Conservation (phyloP, 2,888 invertebrate genomes). For the Drosophila birchii region DNA sequence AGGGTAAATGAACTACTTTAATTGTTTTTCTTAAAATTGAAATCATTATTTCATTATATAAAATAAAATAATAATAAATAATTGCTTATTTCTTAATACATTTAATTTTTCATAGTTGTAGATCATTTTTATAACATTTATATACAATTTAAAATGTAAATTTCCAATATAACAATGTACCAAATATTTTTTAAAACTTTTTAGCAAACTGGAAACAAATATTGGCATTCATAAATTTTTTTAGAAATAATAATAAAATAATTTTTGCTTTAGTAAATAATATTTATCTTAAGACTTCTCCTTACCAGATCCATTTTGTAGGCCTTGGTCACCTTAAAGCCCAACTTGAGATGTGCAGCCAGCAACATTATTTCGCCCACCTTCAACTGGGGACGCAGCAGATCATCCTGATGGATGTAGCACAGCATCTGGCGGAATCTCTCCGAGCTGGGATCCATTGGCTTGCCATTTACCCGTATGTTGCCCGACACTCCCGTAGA, state of each 20-base stretch:
- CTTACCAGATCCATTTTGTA: conserved; percentile 90
- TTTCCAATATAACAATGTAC: not conserved
- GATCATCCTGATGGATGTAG: conserved; percentile 94
- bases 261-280: too few relatives aligned
- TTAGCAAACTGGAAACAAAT: not conserved
- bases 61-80: too few relatives aligned
- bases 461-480: conserved; percentile 89
- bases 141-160: too few relatives aligned
- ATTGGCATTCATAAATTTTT: not conserved
- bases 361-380: conserved; percentile 93
- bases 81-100: too few relatives aligned
- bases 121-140: too few relatives aligned
- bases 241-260: not conserved
- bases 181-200: not conserved
- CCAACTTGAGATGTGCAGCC: conserved; percentile 92
- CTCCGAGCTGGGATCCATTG: conserved; percentile 87
- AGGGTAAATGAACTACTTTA: too few relatives aligned
- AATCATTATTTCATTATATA: too few relatives aligned
- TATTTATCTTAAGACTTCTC: not conserved
- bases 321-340: conserved; percentile 88
- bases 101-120: too few relatives aligned
- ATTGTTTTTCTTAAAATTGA: too few relatives aligned
- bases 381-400: conserved; percentile 90
- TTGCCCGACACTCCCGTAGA: conserved; percentile 90
- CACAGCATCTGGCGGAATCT: conserved; percentile 90